Evolutionary conservation across 2,113 vertebrate genomes (phyloP), one percentile per base, ranked within the genome.

Genomic region (Saguinus imperator): DNA sequence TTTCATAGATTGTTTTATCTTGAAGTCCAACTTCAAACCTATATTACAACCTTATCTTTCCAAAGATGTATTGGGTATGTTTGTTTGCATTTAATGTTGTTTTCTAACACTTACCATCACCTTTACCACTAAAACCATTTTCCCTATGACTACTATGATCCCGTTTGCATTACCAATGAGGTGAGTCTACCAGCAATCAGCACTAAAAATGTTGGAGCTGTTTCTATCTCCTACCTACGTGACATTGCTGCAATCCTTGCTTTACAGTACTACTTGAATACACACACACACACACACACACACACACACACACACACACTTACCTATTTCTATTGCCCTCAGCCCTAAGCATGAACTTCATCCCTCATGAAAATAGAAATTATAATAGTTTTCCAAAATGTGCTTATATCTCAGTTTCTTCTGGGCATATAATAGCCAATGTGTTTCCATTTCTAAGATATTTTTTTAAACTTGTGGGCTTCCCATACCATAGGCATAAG

Each of bases 221-320:
- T 79, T 57, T 13, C 3, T 20, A 17, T 87, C 17, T 82, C 48
- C 4, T 14, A 37, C 14, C 27, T 76, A n/a, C 3, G 8, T 50
- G 57, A 43, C 8, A n/a, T 11, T 21, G 29, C 14, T 52, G 5
- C 18, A 9, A 16, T 13, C 8, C 21, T 91, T 13, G 3, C 8
- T 77, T n/a, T 50, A 11, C 18, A 32, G 3, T 23, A 48, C 45
- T 66, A 21, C 8, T 84, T 79, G 70, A 87, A 25, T 70, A 8
- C 25, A 0, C 23, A 55, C 6, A 8, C 25, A 0, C 23, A 55
- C 6, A 8, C 25, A 0, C 23, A 55, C 6, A 8, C 25, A 0
- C 23, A 55, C 6, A 8, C 25, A 0, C 23, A 55, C 6, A 8
- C 25, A 0, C 23, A 8, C 25, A 0, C 23, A 55, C 6, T 27